These are phyloP conservation scores for Oreochromis spilurus DNA, from an alignment of 2,113 vertebrate genomes.

Conservation along the genomic window DNA sequence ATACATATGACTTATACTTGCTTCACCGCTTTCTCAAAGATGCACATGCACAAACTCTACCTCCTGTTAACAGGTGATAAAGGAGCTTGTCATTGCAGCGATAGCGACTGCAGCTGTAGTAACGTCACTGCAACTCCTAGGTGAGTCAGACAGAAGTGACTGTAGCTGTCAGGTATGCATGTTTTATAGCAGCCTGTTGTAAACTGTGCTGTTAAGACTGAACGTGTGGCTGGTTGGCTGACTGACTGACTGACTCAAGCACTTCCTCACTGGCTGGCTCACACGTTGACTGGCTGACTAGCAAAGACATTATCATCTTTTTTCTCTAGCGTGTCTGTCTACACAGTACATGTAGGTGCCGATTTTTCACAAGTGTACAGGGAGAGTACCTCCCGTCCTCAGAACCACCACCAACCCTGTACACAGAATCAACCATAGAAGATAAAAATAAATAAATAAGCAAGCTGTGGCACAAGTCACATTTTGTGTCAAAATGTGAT, in stretches of 20 bases:
- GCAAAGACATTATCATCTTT: not conserved
- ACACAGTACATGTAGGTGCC: not conserved
- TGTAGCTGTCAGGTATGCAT: constrained; percentile 58
- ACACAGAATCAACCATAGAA: not conserved
- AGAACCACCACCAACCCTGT: not conserved
- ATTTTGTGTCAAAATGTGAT: not conserved
- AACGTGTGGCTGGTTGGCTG: constrained; percentile 5
- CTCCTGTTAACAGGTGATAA: constrained; percentile 75
- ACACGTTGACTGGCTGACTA: not conserved
- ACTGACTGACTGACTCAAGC: not conserved
- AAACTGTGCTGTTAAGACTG: constrained; percentile 53
- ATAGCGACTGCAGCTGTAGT: constrained; percentile 10
- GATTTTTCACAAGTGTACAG: not conserved
- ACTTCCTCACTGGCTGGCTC: not conserved
- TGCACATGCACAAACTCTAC: constrained; percentile 8
- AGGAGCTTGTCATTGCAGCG: constrained; percentile 47
- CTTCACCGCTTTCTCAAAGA: not conserved
- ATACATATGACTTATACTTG: not conserved
- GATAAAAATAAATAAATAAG: not conserved
- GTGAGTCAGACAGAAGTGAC: constrained; percentile 67
- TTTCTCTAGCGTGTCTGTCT: not conserved
- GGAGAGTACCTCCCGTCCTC: not conserved
- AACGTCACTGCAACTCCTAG: constrained; percentile 31
- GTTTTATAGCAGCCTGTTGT: constrained; percentile 60
- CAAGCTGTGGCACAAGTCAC: not conserved